These are phyloP conservation scores for Aleiodes alternator DNA, from an alignment of 2,888 invertebrate species.

Conservation along the genomic window DNA sequence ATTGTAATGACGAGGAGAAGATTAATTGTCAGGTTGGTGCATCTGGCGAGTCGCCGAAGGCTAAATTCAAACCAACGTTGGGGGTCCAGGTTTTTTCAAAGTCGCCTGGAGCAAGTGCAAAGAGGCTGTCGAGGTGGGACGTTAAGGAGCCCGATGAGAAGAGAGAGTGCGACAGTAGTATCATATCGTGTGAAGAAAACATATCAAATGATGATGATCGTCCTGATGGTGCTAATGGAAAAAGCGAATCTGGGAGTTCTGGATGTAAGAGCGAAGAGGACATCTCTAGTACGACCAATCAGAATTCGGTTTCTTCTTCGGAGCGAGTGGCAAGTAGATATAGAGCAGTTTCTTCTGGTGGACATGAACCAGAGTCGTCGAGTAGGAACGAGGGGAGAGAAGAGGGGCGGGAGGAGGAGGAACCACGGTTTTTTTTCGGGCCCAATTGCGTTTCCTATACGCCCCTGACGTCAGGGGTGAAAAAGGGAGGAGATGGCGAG, in stretches of 20 bases:
- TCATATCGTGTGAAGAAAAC: constrained; percentile 67
- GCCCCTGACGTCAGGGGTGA: constrained; percentile 48
- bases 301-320: constrained; percentile 29
- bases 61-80: constrained; percentile 70
- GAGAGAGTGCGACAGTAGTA: constrained; percentile 64
- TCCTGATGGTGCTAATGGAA: constrained; percentile 12
- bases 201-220: constrained; percentile 61
- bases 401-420: constrained; percentile 23
- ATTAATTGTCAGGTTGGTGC: constrained; percentile 52
- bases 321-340: background rate
- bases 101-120: constrained; percentile 47
- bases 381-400: background rate
- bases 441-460: constrained; percentile 72
- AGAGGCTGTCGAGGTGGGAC: constrained; percentile 75
- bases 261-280: constrained; percentile 50
- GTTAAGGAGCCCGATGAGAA: constrained; percentile 72
- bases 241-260: constrained; percentile 34
- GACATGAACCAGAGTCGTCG: constrained; percentile 22
- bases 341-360: no score
- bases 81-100: constrained; percentile 72
- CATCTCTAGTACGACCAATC: constrained; percentile 55
- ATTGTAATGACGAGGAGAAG: constrained; percentile 27
- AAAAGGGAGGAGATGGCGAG: constrained; percentile 11
- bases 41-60: constrained; percentile 57
- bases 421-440: constrained; percentile 73